phyloP scores from a whole-genome alignment of 2,797 vertebrate species.

The Allobates femoralis region DNA sequence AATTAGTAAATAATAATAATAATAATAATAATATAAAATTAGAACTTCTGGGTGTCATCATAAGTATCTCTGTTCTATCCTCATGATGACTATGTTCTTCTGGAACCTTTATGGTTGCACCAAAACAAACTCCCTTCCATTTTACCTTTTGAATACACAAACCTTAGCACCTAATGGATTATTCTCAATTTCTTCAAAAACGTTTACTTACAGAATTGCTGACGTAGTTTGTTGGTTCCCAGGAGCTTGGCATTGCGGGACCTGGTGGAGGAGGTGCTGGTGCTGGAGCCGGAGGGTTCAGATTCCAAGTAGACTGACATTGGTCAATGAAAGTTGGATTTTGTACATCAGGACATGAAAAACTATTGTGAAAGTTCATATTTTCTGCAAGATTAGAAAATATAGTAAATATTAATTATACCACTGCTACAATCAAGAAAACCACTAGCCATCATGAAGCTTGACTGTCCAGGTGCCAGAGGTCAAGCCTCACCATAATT shows the following conservation, averaged over 20 bases:
- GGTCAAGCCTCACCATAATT: no score
- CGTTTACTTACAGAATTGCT: constrained; percentile 75
- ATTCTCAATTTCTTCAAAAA: background rate
- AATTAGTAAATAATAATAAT: background rate
- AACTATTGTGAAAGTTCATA: constrained; percentile 82
- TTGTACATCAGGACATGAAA: constrained; percentile 81
- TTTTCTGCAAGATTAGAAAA: constrained; percentile 78
- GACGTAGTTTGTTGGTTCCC: constrained; percentile 87
- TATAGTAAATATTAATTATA: background rate
- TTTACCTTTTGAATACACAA: background rate
- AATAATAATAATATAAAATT: background rate
- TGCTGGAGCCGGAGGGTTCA: constrained; percentile 67
- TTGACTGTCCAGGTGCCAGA: no score
- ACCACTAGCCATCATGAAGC: background rate
- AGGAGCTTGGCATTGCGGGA: constrained; percentile 75
- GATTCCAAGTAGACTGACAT: constrained; percentile 75
- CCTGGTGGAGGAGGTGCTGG: constrained; percentile 67
- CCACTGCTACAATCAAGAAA: background rate
- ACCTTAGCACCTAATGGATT: background rate
- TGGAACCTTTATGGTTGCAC: background rate
- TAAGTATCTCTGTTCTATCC: background rate
- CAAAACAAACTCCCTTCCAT: background rate
- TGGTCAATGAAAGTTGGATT: constrained; percentile 75
- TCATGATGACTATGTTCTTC: background rate
- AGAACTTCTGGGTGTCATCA: background rate